These are phyloP conservation scores for Trinorchestia longiramus DNA, from an alignment of 1,140 invertebrate species.

Conservation along the genomic window DNA sequence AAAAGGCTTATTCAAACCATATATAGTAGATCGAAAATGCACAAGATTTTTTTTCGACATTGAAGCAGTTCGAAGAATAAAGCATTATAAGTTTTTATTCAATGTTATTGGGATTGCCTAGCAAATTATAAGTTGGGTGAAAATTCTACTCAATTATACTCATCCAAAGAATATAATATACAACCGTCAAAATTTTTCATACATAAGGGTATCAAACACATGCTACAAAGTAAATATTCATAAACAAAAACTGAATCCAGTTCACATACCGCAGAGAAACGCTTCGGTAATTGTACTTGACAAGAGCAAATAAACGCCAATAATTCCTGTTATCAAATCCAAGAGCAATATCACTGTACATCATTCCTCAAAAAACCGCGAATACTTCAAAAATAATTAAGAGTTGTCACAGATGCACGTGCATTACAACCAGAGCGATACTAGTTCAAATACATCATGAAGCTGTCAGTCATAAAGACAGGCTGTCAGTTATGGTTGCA, in stretches of 20 bases:
- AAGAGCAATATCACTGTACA: not conserved
- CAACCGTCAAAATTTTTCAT: not conserved
- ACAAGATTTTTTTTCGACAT: not conserved
- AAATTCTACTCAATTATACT: not conserved
- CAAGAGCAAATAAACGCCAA: not conserved
- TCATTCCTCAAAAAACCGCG: not conserved
- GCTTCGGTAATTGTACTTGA: not conserved
- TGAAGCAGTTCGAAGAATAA: not conserved
- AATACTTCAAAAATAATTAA: not conserved
- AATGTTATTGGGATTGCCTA: not conserved
- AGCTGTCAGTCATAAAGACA: not conserved
- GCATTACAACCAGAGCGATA: not conserved
- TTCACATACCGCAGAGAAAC: not conserved
- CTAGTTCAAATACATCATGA: not conserved
- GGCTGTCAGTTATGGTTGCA: not conserved
- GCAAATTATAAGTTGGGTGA: not conserved
- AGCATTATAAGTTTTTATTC: not conserved
- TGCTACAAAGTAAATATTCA: not conserved
- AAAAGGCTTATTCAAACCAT: not conserved
- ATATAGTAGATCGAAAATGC: not conserved
- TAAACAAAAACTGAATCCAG: not conserved
- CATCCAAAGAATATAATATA: not conserved
- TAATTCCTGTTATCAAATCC: not conserved
- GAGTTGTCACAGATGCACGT: not conserved
- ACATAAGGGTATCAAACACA: not conserved